Evolutionary conservation across 2,113 vertebrate genomes (phyloP).

Genomic region (Embiotoca jacksoni): DNA sequence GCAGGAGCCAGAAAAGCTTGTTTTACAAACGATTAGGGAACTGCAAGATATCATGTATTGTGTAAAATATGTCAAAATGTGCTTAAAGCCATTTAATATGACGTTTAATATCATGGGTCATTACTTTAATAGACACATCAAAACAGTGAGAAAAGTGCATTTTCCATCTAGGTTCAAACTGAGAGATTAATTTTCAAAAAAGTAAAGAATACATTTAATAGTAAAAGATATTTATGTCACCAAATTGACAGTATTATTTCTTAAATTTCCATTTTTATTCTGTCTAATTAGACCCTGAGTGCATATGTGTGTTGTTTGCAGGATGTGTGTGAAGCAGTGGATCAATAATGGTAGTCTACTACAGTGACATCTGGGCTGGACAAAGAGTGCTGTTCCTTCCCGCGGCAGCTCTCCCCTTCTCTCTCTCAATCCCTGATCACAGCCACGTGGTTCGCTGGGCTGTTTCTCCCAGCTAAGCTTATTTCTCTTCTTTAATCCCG

Average conservation of each 20-base stretch:
- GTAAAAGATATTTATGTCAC: conserved; percentile 21
- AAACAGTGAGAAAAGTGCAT: too few species aligned
- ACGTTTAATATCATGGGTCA: neutral
- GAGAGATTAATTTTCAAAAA: neutral
- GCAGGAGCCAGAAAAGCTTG: conserved; percentile 9
- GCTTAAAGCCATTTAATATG: neutral
- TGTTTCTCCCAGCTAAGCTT: conserved; percentile 78
- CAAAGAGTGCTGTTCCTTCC: conserved; percentile 70
- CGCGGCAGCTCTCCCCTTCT: conserved; percentile 44
- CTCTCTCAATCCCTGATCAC: conserved; percentile 70
- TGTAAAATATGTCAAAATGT: too few species aligned
- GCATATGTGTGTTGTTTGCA: conserved; percentile 3
- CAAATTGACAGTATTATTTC: conserved; percentile 3
- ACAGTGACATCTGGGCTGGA: conserved; percentile 78
- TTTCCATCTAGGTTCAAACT: too few species aligned
- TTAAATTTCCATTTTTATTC: conserved; percentile 25
- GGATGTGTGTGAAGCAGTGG: conserved; percentile 50
- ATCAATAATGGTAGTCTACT: conserved; percentile 77
- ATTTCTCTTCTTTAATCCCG: conserved; percentile 82
- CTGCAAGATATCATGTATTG: neutral
- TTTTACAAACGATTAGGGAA: conserved; percentile 6
- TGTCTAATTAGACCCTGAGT: conserved; percentile 21
- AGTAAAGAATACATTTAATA: neutral
- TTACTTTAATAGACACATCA: neutral
- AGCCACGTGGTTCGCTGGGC: conserved; percentile 75